Evolutionary conservation across 2,888 invertebrate species (phyloP).

Genomic region (Drosophila bunnanda): DNA sequence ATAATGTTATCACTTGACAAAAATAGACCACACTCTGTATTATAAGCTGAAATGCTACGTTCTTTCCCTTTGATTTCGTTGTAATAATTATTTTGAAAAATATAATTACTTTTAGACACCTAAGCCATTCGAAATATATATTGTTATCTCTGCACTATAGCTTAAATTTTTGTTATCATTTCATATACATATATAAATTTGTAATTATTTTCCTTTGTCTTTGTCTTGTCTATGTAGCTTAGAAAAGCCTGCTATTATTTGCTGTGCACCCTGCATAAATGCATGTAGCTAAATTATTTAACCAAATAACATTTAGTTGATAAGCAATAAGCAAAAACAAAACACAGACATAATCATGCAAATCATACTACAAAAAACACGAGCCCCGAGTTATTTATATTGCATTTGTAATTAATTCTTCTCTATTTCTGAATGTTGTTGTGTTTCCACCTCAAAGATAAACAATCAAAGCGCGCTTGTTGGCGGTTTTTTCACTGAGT

Average conservation of each 20-base stretch:
- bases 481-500: slow-evolving; percentile 37
- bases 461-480: slow-evolving; percentile 35
- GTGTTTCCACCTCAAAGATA: slow-evolving; percentile 32
- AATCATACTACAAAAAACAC: slow-evolving; percentile 36
- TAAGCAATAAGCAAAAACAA: slow-evolving; percentile 10
- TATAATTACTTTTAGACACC: slow-evolving; percentile 19
- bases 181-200: background rate
- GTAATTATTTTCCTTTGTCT: background rate
- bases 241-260: slow-evolving; percentile 29
- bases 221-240: slow-evolving; percentile 30
- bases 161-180: slow-evolving; percentile 17
- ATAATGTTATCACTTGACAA: slow-evolving; percentile 3
- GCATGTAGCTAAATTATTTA: slow-evolving; percentile 16
- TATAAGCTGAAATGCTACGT: slow-evolving; percentile 26
- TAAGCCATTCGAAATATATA: slow-evolving; percentile 21
- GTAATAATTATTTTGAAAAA: slow-evolving; percentile 32
- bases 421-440: slow-evolving; percentile 24
- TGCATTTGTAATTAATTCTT: slow-evolving; percentile 35
- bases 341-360: slow-evolving; percentile 27
- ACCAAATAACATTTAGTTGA: slow-evolving; percentile 22
- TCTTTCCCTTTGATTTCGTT: slow-evolving; percentile 19
- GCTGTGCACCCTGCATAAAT: slow-evolving; percentile 24
- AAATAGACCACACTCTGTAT: slow-evolving; percentile 19
- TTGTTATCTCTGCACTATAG: slow-evolving; percentile 33
- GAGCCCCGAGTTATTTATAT: slow-evolving; percentile 15